phyloP scores from a whole-genome alignment of 1,140 invertebrate genomes.

The Eurosta solidaginis region DNA sequence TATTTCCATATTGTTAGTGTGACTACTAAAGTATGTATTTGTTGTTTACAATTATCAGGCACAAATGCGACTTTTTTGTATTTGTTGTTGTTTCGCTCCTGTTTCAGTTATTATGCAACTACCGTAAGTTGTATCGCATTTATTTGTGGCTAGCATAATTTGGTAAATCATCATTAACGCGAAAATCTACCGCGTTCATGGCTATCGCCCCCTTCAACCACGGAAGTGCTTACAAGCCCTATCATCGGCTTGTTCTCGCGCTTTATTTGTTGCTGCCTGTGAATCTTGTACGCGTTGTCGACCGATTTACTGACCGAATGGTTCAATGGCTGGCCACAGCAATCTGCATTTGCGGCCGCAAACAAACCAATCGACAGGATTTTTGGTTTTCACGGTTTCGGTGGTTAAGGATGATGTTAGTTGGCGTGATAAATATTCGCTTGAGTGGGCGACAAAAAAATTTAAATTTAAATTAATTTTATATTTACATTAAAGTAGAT shows the following conservation, averaged over 20 bases:
- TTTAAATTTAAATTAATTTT: no score
- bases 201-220: neutral
- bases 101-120: neutral
- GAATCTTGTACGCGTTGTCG: neutral
- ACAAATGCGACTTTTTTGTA: neutral
- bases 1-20: constrained; percentile 24
- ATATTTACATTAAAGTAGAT: no score
- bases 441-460: no score
- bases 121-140: neutral
- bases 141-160: constrained; percentile 26
- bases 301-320: neutral
- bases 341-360: constrained; percentile 24
- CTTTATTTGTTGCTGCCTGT: neutral
- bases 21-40: constrained; percentile 1
- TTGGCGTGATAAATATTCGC: constrained; percentile 1
- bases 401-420: neutral
- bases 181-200: neutral
- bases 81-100: neutral
- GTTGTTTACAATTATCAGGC: constrained; percentile 2
- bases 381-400: constrained; percentile 22
- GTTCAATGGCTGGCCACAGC: constrained; percentile 9
- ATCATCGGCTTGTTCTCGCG: no score
- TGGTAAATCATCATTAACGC: constrained; percentile 28
- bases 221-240: no score
- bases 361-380: constrained; percentile 20